phyloP scores from a whole-genome alignment of 2,113 vertebrate species.

The Sylvilagus bachmani region DNA sequence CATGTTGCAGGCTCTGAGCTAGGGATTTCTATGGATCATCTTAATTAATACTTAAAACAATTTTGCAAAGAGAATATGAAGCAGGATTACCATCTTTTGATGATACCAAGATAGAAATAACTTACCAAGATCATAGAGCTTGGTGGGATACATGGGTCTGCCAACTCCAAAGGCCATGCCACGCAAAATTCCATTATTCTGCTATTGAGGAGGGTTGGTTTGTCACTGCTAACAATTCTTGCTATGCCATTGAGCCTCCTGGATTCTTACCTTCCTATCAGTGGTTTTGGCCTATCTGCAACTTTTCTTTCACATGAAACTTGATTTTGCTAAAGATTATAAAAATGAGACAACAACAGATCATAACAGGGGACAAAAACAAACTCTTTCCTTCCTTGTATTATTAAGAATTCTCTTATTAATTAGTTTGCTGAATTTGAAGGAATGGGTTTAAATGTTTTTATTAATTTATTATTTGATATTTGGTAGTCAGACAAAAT shows the following conservation, averaged over 20 bases:
- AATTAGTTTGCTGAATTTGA: constrained; percentile 37
- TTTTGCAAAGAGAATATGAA: neutral
- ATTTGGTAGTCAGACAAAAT: neutral
- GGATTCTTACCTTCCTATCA: neutral
- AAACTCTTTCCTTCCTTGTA: neutral
- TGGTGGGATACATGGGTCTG: neutral
- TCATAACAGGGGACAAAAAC: neutral
- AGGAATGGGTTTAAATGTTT: neutral
- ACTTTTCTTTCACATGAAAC: neutral
- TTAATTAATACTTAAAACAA: neutral
- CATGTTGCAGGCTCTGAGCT: neutral
- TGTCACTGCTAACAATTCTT: neutral
- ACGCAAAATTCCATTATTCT: neutral
- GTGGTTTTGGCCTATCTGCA: neutral
- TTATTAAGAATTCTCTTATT: neutral
- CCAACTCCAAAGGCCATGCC: neutral
- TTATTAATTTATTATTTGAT: constrained; percentile 8
- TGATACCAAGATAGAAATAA: neutral
- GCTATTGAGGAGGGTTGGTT: neutral
- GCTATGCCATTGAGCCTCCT: neutral
- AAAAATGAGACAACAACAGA: neutral
- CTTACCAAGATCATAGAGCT: neutral
- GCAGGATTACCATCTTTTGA: neutral
- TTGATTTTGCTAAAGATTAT: neutral
- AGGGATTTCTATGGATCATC: neutral